Conservation (phyloP, 35 echinoderm and acorn worm genomes). For the Heliocidaris tuberculata region DNA sequence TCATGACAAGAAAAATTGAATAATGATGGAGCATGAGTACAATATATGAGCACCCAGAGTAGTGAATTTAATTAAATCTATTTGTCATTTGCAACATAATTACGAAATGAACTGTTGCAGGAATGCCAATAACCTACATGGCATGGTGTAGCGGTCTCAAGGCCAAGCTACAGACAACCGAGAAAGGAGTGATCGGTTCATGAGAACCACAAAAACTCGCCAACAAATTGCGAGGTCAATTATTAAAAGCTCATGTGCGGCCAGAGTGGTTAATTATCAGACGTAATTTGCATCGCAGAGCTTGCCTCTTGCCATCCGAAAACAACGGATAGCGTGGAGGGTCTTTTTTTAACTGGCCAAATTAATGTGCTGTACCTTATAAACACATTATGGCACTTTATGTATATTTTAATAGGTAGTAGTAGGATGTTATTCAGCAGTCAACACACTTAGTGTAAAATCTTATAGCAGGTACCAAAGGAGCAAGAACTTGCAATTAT, state of each 20-base stretch:
- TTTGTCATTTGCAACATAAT: slow-evolving; percentile 4
- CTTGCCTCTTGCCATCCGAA: not conserved
- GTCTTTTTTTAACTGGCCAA: not conserved
- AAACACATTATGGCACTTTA: not conserved
- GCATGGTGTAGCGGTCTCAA: not conserved
- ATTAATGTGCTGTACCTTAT: not conserved
- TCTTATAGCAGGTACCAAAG: no score
- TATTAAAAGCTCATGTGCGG: not conserved
- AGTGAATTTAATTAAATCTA: not conserved
- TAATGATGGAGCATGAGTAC: not conserved
- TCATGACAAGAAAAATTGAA: not conserved
- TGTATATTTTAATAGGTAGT: not conserved
- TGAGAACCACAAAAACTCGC: not conserved
- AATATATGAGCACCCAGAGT: not conserved
- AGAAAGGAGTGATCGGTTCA: not conserved
- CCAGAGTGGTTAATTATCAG: not conserved
- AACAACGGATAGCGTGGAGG: not conserved
- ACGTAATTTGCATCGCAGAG: slow-evolving; percentile 2
- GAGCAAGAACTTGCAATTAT: no score
- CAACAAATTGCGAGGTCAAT: not conserved
- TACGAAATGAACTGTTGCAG: not conserved
- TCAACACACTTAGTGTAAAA: no score
- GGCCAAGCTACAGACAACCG: not conserved
- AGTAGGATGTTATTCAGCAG: no score
- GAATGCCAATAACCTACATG: not conserved